Conservation (phyloP, 2,113 vertebrate genomes). For the Oenanthe oenanthe region DNA sequence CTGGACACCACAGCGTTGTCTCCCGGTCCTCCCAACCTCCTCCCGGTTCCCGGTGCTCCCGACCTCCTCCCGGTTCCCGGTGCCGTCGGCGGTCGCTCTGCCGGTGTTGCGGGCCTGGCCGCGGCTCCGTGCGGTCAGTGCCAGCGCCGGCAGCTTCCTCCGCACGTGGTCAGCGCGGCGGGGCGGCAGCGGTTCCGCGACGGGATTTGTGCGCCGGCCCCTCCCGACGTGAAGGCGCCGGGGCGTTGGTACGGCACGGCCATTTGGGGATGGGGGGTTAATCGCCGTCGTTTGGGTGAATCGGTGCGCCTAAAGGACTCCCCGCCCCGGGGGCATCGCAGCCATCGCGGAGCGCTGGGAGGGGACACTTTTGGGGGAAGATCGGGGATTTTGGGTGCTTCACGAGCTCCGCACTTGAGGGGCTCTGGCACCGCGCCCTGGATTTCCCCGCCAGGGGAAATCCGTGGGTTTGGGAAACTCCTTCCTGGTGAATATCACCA, state of each 20-base stretch:
- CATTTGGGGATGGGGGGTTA: no score
- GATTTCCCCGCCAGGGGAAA: background rate
- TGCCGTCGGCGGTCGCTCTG: rapidly evolving
- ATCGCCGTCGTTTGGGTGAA: background rate
- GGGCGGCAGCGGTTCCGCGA: no score
- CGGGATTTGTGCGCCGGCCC: no score
- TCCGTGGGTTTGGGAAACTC: background rate
- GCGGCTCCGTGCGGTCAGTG: rapidly evolving
- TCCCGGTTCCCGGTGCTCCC: background rate
- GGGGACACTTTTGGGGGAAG: background rate
- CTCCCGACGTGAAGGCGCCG: background rate
- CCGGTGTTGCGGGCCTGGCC: rapidly evolving
- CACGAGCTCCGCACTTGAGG: background rate
- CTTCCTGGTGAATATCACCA: no score
- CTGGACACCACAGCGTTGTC: background rate
- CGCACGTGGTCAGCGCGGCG: background rate
- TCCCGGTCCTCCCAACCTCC: background rate
- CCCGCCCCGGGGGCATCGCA: no score
- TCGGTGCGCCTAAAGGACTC: rapidly evolving
- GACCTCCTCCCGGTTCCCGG: background rate
- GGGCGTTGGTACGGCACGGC: no score
- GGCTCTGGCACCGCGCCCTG: no score
- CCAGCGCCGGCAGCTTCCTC: no score
- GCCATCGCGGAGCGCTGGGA: no score
- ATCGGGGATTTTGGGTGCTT: background rate